phyloP scores from a whole-genome alignment of 2,888 invertebrate genomes.

The Alsophila aescularia region DNA sequence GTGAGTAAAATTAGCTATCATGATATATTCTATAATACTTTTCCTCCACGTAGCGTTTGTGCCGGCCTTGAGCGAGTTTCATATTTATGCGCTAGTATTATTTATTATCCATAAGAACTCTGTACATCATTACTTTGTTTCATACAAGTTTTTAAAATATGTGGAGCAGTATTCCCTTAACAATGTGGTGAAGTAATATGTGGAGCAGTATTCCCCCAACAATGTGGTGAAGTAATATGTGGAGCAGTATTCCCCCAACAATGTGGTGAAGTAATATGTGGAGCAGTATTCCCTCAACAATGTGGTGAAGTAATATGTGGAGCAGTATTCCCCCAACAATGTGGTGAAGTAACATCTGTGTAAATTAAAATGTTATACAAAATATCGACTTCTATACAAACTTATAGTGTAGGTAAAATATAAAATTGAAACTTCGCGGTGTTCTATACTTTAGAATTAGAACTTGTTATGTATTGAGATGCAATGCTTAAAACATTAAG shows the following conservation, averaged over 20 bases:
- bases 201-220: slow-evolving; percentile 48
- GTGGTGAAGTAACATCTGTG: slow-evolving; percentile 27
- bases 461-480: slow-evolving; percentile 20
- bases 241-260: slow-evolving; percentile 46
- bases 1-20: no score
- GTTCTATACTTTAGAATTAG: slow-evolving; percentile 8
- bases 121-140: background rate
- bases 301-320: slow-evolving; percentile 39
- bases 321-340: slow-evolving; percentile 42
- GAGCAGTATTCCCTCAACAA: slow-evolving; percentile 44
- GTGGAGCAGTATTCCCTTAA: slow-evolving; percentile 48
- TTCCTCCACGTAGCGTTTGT: no score
- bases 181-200: slow-evolving; percentile 19
- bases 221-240: slow-evolving; percentile 29
- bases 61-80: no score
- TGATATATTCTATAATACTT: no score
- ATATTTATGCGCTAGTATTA: no score
- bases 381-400: slow-evolving; percentile 67
- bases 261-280: slow-evolving; percentile 36
- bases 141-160: background rate
- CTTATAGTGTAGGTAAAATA: slow-evolving; percentile 49
- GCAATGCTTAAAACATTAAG: background rate
- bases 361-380: slow-evolving; percentile 63
- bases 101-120: no score
- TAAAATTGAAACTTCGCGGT: slow-evolving; percentile 28